phyloP scores from a whole-genome alignment of 1,140 invertebrate genomes.

The Sesamia nonagrioides region DNA sequence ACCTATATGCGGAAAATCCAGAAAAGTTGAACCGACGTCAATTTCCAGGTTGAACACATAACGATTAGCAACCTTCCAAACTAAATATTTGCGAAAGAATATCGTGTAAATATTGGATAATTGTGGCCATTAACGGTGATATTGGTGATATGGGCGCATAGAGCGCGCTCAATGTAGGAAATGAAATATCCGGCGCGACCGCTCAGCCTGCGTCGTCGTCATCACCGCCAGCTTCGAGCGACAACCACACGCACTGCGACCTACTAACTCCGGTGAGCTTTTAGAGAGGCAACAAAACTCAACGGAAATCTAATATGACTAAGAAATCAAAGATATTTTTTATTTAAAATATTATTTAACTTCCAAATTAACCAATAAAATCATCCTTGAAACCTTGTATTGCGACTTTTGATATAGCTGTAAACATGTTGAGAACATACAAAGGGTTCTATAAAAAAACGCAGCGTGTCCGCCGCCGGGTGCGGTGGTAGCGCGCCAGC shows the following conservation, averaged over 20 bases:
- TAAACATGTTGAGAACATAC: no score
- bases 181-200: constrained; percentile 61
- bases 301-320: background rate
- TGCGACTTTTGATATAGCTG: no score
- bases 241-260: background rate
- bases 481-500: background rate
- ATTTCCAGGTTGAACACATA: background rate
- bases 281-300: no score
- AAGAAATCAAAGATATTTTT: no score
- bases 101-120: constrained; percentile 53
- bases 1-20: background rate
- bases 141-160: constrained; percentile 35
- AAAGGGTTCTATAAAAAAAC: background rate
- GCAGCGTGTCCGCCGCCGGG: constrained; percentile 2
- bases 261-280: background rate
- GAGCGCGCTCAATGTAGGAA: constrained; percentile 60
- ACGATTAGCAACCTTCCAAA: constrained; percentile 21
- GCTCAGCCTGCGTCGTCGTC: constrained; percentile 39
- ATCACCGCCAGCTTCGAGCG: background rate
- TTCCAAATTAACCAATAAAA: no score
- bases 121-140: constrained; percentile 48
- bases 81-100: constrained; percentile 43
- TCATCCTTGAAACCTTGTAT: no score
- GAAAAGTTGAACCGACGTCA: background rate
- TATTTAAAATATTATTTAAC: no score